Evolutionary conservation across 2,888 invertebrate genomes (phyloP).

Genomic region (Spodoptera picta): DNA sequence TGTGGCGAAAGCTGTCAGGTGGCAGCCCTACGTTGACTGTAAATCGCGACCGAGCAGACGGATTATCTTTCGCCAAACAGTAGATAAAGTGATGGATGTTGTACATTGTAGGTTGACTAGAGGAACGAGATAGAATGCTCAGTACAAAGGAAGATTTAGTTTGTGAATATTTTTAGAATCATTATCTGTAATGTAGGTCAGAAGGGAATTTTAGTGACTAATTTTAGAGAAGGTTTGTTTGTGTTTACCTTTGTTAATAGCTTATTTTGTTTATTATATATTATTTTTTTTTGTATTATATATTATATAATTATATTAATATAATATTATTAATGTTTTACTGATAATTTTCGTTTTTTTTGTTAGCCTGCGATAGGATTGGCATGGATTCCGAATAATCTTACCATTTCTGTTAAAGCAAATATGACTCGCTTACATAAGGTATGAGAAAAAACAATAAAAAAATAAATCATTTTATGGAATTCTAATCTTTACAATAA

Average conservation of each 20-base stretch:
- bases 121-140: constrained; percentile 15
- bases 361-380: too few species aligned
- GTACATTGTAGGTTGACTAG: constrained; percentile 42
- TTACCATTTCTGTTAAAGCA: too few species aligned
- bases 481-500: too few species aligned
- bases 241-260: not conserved
- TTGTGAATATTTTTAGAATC: constrained; percentile 23
- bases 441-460: too few species aligned
- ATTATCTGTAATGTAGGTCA: constrained; percentile 9
- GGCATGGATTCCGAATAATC: too few species aligned
- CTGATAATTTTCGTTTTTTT: too few species aligned
- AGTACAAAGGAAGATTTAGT: constrained; percentile 24
- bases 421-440: too few species aligned
- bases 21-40: constrained; percentile 50
- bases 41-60: constrained; percentile 60
- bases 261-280: too few species aligned
- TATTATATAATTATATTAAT: too few species aligned
- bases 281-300: too few species aligned
- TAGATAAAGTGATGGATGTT: constrained; percentile 70
- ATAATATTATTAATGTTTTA: not conserved
- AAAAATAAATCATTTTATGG: too few species aligned
- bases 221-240: constrained; percentile 22
- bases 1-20: constrained; percentile 54
- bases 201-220: constrained; percentile 1
- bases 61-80: constrained; percentile 70